Base-by-base conservation (phyloP, 1,140 invertebrate genomes). In the Acyrthosiphon pisum region DNA sequence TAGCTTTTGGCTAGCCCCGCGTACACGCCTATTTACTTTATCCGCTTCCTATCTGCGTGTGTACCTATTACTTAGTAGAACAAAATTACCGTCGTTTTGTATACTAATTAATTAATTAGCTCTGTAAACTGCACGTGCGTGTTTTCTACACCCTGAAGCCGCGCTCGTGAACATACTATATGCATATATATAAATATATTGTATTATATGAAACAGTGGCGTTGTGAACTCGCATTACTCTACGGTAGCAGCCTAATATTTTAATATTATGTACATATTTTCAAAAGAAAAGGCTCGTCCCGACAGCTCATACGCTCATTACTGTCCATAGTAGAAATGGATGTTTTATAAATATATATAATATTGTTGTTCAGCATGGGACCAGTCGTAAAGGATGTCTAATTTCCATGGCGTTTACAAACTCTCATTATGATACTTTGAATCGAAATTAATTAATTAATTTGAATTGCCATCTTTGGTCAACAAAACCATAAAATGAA, bases 81-180 rank as follows among this genome's bases (percentile, higher is more conserved):
- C 46, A 88, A 20, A 48, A 88, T 84, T 48, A 48, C 37, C 11
- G 2, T 48, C 86, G 30, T 88, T 88, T 88, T 88, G 30, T 88
- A n/a, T 41, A 88, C 37, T 88, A 87, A 88, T 88, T 88, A 88
- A 88, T 88, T 48, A 88, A 48, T 88, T 88, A 88, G 44, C 46
- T 48, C 44, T 88, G 18, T 88, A 48, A 88, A 88, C 30, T 88
- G 30, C 44, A 44, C 44, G 6, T 14, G 30, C 83, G 37, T 84
- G 37, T 84, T 41, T 7, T 44, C 23, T 41, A 26, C 22, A 41
- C 37, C 23, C 37, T 18, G 30, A 26, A 41, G 9, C 23, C 37
- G 83, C 41, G n/a, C n/a, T 76, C 83, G 37, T 44, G 14, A 44
- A 46, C 23, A 6, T 44, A 86, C 11, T 41, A 9, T 84, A 44